These are phyloP conservation scores for Anoncus sp. DNA, from an alignment of 2,888 invertebrate genomes.

Conservation along the genomic window DNA sequence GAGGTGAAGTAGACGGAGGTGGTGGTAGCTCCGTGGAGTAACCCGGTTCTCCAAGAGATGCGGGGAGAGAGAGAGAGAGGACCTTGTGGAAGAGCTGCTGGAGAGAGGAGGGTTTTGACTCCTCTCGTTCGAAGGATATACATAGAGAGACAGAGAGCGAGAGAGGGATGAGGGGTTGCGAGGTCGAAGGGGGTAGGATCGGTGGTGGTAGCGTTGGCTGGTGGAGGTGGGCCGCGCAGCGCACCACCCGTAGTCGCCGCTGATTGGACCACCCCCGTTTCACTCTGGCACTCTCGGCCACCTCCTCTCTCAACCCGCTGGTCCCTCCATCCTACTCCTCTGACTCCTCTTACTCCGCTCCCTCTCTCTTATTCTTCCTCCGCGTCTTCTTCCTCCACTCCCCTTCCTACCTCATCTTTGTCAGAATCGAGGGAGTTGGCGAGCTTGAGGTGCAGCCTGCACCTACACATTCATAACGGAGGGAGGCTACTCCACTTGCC, in stretches of 20 bases:
- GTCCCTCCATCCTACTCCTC: too few relatives aligned
- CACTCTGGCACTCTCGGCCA: constrained; percentile 72
- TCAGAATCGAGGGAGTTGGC: constrained; percentile 61
- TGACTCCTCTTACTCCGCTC: constrained; percentile 57
- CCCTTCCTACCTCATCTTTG: constrained; percentile 63
- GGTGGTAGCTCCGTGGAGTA: constrained; percentile 69
- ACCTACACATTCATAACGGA: constrained; percentile 34
- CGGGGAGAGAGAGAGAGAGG: constrained; percentile 62
- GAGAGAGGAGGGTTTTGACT: constrained; percentile 67
- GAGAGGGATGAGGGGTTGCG: constrained; percentile 72
- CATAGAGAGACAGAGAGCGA: constrained; percentile 60
- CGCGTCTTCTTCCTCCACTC: constrained; percentile 39
- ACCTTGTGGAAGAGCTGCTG: constrained; percentile 71
- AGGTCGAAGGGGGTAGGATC: constrained; percentile 66
- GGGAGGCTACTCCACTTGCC: constrained; percentile 41
- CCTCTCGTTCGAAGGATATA: constrained; percentile 56
- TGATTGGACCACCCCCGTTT: constrained; percentile 81
- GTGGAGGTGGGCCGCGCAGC: constrained; percentile 74
- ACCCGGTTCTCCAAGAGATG: constrained; percentile 59
- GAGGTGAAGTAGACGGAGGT: constrained; percentile 54
- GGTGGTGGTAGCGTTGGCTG: constrained; percentile 69
- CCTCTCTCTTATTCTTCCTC: constrained; percentile 4
- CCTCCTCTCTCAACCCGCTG: constrained; percentile 71
- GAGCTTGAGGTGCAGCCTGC: constrained; percentile 40
- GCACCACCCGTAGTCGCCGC: constrained; percentile 80